Evolutionary conservation across 2,797 vertebrate genomes (phyloP), one percentile per base, ranked within the genome.

Genomic region (Emys orbicularis): DNA sequence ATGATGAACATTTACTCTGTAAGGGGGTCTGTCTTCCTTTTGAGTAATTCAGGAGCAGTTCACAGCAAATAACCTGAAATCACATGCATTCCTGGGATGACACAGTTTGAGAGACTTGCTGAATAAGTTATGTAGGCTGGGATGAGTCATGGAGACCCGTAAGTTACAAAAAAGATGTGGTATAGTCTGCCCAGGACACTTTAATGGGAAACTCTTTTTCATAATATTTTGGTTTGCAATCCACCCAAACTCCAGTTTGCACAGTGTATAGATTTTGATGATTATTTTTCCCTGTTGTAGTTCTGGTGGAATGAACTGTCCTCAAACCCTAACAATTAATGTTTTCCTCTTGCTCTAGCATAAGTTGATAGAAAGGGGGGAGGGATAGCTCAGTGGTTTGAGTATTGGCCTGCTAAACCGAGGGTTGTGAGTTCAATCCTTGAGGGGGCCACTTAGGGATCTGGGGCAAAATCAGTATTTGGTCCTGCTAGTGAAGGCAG

Each of bases 281-380:
- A 95, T 85, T 57, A 37, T 13, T 92, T 74, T 80, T 90, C 86
- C 65, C 72, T 93, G 2, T 79, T 96, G 85, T 81, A 94, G 84
- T 84, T 96, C 19, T 68, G 85, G 87, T 83, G 90, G 87, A n/a
- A 93, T 90, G 88, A 92, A 84, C 59, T 84, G 56, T 57, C 92
- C 90, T 88, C 80, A 83, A 90, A 52, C 88, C 82, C 80, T 84
- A 90, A 90, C 74, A 83, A 81, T 95, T 31, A 81, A 80, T 83
- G 83, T 81, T 90, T 95, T 41, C 72, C 84, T 81, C 41, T 54
- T 93, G 0, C 47, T 89, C 81, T 44, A 90, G 59, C 56, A 93
- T 79, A 95, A 90, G 53, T 85, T 18, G 11, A 79, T 72, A 74
- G 87, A 92, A 96, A 92, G 77, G n/a, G n/a, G n/a, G n/a, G n/a